Conservation (phyloP, 1,140 invertebrate species). For the Limonius californicus region DNA sequence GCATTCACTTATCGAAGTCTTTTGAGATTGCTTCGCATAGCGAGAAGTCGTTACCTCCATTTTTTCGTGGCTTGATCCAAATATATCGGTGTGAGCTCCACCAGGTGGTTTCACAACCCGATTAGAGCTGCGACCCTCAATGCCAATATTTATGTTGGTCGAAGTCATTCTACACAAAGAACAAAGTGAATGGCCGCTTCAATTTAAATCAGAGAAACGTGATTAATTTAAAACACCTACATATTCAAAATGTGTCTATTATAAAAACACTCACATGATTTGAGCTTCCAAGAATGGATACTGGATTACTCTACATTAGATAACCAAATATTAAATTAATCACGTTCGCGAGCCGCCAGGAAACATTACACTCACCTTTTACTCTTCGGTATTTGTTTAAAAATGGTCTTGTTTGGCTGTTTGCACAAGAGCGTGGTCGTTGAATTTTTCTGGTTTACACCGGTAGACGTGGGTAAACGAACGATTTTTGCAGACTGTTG, state of each 20-base stretch:
- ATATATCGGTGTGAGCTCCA: constrained; percentile 43
- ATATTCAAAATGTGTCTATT: background rate
- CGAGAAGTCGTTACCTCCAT: background rate
- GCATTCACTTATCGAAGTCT: background rate
- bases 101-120: constrained; percentile 44
- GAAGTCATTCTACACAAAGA: constrained; percentile 7
- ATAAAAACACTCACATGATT: background rate
- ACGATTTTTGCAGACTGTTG: no score
- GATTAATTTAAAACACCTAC: background rate
- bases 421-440: no score
- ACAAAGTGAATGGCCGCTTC: no score
- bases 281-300: no score
- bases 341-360: no score
- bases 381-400: no score
- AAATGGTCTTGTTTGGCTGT: no score
- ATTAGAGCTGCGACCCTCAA: constrained; percentile 35
- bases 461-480: no score
- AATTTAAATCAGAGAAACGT: background rate
- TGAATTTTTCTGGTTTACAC: no score
- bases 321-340: no score
- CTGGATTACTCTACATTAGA: no score
- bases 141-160: background rate
- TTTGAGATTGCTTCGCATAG: background rate
- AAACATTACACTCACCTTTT: no score
- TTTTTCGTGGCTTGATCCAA: constrained; percentile 24